These are phyloP conservation scores for Willowsia nigromaculata DNA, from an alignment of 2,888 invertebrate species.

Conservation along the genomic window DNA sequence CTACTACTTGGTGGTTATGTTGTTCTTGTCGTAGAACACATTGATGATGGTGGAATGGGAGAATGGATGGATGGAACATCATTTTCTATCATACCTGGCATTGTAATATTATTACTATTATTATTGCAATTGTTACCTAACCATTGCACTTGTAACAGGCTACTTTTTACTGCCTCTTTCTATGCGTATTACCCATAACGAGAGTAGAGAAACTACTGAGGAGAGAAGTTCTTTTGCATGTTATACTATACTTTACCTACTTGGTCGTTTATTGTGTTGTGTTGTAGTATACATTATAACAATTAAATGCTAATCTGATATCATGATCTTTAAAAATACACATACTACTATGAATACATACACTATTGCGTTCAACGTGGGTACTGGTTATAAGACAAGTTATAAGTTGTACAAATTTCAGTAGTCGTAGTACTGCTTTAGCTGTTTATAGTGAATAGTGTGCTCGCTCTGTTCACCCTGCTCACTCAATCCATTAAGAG, in stretches of 20 bases:
- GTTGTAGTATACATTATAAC: conserved; percentile 39
- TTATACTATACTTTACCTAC: conserved; percentile 24
- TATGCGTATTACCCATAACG: conserved; percentile 10
- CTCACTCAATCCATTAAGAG: conserved; percentile 59
- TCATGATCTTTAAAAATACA: conserved; percentile 46
- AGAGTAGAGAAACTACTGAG: not conserved
- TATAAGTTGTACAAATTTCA: not conserved
- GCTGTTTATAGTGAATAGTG: not conserved
- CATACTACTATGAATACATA: not conserved
- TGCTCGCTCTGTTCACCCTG: conserved; percentile 29
- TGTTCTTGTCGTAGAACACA: not conserved
- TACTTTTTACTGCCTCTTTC: conserved; percentile 23
- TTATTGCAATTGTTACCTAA: conserved; percentile 57
- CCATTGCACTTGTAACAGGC: conserved; percentile 38
- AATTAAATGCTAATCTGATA: conserved; percentile 67
- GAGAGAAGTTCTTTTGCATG: conserved; percentile 51
- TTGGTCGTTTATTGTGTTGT: conserved; percentile 19
- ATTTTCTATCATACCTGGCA: not conserved
- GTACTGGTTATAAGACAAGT: not conserved
- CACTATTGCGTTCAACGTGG: no score
- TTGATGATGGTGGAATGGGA: not conserved
- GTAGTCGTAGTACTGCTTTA: not conserved
- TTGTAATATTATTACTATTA: conserved; percentile 59
- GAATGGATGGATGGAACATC: conserved; percentile 13
- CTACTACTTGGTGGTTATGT: not conserved